Evolutionary conservation across 1,140 invertebrate genomes (phyloP).

Genomic region (Physella acuta): DNA sequence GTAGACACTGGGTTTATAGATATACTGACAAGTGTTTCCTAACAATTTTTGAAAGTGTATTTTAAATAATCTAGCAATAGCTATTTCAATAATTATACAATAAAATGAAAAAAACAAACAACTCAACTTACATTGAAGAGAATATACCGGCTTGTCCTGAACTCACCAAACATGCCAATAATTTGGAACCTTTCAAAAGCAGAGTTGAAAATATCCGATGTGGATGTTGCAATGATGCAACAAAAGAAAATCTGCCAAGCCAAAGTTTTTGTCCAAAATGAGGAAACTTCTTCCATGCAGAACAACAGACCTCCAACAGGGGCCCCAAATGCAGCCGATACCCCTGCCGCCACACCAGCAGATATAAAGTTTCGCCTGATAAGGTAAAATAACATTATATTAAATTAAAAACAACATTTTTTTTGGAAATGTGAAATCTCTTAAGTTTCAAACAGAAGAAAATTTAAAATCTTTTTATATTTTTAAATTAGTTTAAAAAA

Average conservation of each 20-base stretch:
- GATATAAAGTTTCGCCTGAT: conserved; percentile 94
- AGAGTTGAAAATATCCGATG: conserved; percentile 61
- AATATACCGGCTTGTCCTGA: conserved; percentile 57
- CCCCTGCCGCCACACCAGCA: conserved; percentile 93
- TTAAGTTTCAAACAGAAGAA: neutral
- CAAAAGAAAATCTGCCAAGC: conserved; percentile 63
- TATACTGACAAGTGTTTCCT: too few species aligned
- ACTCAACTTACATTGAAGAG: conserved; percentile 52
- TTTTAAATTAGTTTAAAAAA: neutral
- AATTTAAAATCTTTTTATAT: neutral
- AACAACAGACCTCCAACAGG: conserved; percentile 96
- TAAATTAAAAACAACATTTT: neutral
- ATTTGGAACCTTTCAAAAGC: conserved; percentile 57
- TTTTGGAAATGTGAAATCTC: neutral
- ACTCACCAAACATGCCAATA: conserved; percentile 58
- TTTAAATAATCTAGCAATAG: too few species aligned
- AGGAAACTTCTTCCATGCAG: conserved; percentile 84
- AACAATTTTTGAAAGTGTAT: too few species aligned
- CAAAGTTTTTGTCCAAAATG: conserved; percentile 60
- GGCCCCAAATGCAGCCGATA: conserved; percentile 91
- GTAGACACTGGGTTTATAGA: too few species aligned
- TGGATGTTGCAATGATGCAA: conserved; percentile 61
- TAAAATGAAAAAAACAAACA: too few species aligned
- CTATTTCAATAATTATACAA: too few species aligned
- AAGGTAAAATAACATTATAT: neutral